Evolutionary conservation across 2,797 vertebrate species (phyloP).

Genomic region (Neostethus bicornis): DNA sequence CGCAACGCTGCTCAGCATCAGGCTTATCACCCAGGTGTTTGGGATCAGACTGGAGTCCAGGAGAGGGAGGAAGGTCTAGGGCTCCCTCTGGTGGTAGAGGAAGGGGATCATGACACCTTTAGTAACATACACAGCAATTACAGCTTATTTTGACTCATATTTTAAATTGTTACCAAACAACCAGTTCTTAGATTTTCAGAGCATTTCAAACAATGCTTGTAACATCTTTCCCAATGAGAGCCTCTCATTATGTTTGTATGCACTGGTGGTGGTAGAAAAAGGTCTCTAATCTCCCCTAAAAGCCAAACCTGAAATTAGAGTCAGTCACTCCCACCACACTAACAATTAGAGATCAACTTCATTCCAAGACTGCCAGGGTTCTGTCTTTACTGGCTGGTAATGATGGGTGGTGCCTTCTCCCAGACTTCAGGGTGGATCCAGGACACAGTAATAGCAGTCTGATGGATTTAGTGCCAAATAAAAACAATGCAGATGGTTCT

Average conservation of each 20-base stretch:
- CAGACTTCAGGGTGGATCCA: conserved; percentile 11
- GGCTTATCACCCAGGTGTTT: too few species aligned
- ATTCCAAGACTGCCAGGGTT: conserved; percentile 4
- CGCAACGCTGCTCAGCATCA: too few species aligned
- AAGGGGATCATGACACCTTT: too few species aligned
- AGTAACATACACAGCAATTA: too few species aligned
- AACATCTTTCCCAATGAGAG: background rate
- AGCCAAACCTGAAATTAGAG: background rate
- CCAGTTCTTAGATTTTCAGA: too few species aligned
- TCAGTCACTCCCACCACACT: conserved; percentile 22
- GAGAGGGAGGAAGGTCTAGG: too few species aligned
- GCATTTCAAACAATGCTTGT: too few species aligned
- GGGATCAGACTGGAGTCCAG: too few species aligned
- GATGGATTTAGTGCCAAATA: conserved; percentile 19
- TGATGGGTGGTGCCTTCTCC: conserved; percentile 5
- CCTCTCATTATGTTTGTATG: background rate
- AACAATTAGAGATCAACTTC: conserved; percentile 20
- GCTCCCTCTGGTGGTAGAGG: too few species aligned
- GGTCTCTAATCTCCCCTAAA: conserved; percentile 10
- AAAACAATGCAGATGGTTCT: conserved; percentile 8
- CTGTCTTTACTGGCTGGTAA: conserved; percentile 21
- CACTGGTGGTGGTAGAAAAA: background rate
- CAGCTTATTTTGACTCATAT: too few species aligned
- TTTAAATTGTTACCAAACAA: too few species aligned
- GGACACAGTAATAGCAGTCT: conserved; percentile 36